Percentiles rank a stretch among this genome's conserved stretches.
phyloP scores from a whole-genome alignment of 2,113 vertebrate species.

The Dasyurus viverrinus region DNA sequence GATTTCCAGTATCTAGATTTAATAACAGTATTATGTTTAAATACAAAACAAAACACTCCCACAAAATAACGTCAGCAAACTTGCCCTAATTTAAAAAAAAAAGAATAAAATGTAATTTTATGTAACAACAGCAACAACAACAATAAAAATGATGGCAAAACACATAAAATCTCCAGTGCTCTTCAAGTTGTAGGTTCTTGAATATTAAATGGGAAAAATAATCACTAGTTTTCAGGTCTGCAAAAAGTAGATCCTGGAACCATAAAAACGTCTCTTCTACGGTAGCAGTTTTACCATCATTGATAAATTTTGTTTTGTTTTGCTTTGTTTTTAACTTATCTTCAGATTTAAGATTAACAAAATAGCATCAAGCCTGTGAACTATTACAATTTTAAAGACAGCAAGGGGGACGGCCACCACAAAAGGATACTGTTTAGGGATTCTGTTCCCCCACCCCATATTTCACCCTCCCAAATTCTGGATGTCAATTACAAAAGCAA shows the following conservation, averaged over 20 bases:
- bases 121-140: conserved; percentile 18
- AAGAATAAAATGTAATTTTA: conserved; percentile 19
- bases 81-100: neutral
- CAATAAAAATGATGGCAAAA: conserved; percentile 37
- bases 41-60: neutral
- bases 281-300: neutral
- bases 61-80: neutral
- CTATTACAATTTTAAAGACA: neutral
- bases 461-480: neutral
- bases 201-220: conserved; percentile 28
- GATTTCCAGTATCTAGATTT: neutral
- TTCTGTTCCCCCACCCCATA: neutral
- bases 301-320: neutral
- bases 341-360: neutral
- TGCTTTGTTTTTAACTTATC: neutral
- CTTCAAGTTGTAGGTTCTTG: conserved; percentile 41
- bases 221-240: neutral
- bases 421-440: neutral
- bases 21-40: neutral
- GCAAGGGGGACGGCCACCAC: neutral
- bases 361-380: neutral
- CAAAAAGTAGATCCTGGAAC: neutral
- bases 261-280: neutral
- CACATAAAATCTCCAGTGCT: conserved; percentile 30
- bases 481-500: neutral